Percentiles rank a stretch among this genome's conserved stretches.
Evolutionary conservation across 2,888 invertebrate genomes (phyloP).

Genomic region (Azorinus chamasolen): DNA sequence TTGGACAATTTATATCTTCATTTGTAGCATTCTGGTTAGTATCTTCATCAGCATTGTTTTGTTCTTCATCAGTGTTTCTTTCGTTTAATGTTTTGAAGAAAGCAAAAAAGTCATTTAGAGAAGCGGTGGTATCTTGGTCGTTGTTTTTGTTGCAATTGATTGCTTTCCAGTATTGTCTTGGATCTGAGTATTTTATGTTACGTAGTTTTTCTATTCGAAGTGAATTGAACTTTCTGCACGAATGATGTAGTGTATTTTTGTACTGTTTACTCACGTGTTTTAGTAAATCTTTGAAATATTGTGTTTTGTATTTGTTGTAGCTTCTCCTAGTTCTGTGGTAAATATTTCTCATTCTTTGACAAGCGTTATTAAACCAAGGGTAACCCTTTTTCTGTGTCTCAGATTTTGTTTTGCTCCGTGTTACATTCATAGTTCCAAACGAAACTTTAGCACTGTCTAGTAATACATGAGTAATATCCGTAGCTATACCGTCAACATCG

Average conservation of each 20-base stretch:
- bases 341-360: conserved; percentile 6
- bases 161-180: conserved; percentile 29
- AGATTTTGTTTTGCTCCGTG: too few relatives aligned
- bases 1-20: not conserved
- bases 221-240: conserved; percentile 8
- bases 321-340: conserved; percentile 22
- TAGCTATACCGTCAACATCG: too few relatives aligned
- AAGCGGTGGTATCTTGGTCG: conserved; percentile 2
- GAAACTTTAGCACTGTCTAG: too few relatives aligned
- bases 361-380: conserved; percentile 30
- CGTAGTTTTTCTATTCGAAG: conserved; percentile 7
- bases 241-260: conserved; percentile 20
- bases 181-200: conserved; percentile 6
- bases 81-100: too few relatives aligned
- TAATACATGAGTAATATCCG: too few relatives aligned
- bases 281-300: not conserved
- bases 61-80: too few relatives aligned
- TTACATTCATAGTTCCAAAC: too few relatives aligned
- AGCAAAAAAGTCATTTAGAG: too few relatives aligned
- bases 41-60: not conserved
- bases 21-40: not conserved
- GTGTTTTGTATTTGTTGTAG: conserved; percentile 2
- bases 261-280: conserved; percentile 22
- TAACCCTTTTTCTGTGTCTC: conserved; percentile 6
- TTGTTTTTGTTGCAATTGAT: conserved; percentile 24